Evolutionary conservation across 2,797 vertebrate genomes (phyloP).

Genomic region (Eulemur mongoz): DNA sequence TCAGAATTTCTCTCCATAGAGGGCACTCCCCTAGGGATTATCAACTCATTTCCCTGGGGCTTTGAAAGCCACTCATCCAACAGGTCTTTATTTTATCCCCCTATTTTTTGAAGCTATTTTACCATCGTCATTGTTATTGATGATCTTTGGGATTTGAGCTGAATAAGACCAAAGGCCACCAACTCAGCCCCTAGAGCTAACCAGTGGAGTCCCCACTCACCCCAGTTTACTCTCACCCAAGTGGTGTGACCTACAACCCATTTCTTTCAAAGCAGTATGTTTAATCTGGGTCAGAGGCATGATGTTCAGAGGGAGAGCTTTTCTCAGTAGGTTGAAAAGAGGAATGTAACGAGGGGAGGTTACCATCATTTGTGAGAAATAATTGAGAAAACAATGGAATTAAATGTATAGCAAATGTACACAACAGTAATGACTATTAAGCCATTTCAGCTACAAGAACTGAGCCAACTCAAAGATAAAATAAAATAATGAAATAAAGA

Average conservation of each 20-base stretch:
- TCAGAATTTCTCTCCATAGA: slow-evolving; percentile 18
- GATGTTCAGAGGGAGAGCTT: background rate
- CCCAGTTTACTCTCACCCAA: slow-evolving; percentile 22
- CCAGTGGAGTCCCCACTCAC: slow-evolving; percentile 42
- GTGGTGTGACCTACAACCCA: background rate
- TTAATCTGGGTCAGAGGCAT: background rate
- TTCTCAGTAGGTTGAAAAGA: background rate
- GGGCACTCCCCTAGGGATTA: background rate
- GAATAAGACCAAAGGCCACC: slow-evolving; percentile 70
- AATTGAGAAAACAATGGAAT: background rate
- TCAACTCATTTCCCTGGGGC: background rate
- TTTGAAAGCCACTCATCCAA: background rate
- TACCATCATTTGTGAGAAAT: background rate
- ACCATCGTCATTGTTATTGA: background rate
- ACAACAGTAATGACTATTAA: background rate
- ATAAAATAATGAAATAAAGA: background rate
- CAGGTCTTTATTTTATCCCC: background rate
- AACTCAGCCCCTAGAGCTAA: slow-evolving; percentile 54
- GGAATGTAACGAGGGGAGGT: background rate
- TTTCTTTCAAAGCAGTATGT: slow-evolving; percentile 9
- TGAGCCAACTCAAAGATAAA: background rate
- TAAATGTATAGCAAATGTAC: background rate
- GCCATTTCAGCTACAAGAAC: slow-evolving; percentile 4
- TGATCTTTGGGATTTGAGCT: slow-evolving; percentile 59
- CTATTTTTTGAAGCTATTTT: slow-evolving; percentile 21